Evolutionary conservation across 2,797 vertebrate species (phyloP), one percentile per base, ranked within the genome.

Genomic region (Delichon dasypus): DNA sequence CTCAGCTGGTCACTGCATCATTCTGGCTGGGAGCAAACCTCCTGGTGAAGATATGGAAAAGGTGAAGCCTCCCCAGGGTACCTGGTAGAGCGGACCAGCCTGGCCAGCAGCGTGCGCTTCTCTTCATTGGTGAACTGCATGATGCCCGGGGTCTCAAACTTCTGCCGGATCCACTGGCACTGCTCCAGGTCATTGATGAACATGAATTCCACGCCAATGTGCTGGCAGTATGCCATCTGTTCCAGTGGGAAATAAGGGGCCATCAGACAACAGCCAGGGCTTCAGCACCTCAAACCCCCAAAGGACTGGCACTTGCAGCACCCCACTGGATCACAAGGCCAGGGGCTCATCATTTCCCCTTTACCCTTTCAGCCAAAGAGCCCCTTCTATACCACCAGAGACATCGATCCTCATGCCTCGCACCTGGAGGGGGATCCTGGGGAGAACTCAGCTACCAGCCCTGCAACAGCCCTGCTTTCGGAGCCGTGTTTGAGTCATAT

Each of bases 131-230:
- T 98, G 97, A 99, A 99, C 90, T 98, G 98, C 98, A 99, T 99
- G 90, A 98, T 91, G 27, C 98, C 98, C 0, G 99, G 99, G 0
- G 98, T 99, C 98, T 99, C 99, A 17, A 99, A 99, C 97, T 99
- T 99, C 95, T 98, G 96, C 42, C 99, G 97, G 94, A 99, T 99
- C 99, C 99, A 99, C 89, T 99, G 98, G 88, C 99, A 99, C 94
- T 99, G 99, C 85, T 99, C 98, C 98, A 99, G 88, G 94, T 99
- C 98, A 2, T 99, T 99, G 88, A 99, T 99, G 90, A 99, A 99
- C 99, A 99, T 99, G 92, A 99, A 99, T 97, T 99, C 98, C 77
- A 99, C 98, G 0, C 99, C 99, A 0, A 99, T 98, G 83, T 99
- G 98, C 97, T 99, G 98, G 86, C 99, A 99, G 97, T 99, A 99